These are phyloP conservation scores for Muscicapa adusta DNA, from an alignment of 2,113 vertebrate genomes.

Conservation along the genomic window DNA sequence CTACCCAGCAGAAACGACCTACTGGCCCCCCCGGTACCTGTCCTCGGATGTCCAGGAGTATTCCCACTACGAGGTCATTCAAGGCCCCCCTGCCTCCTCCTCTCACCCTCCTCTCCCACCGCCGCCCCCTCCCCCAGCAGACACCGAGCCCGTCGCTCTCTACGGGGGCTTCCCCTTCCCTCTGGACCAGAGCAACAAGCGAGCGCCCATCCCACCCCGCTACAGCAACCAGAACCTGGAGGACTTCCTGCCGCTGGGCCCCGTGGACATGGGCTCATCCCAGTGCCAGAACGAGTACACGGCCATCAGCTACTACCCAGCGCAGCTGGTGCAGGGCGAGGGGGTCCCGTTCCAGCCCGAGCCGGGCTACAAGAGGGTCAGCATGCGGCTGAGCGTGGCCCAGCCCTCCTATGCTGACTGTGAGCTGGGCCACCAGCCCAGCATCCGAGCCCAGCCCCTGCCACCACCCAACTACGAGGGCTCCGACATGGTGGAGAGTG, in stretches of 20 bases:
- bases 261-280: slow-evolving; percentile 72
- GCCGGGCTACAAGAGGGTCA: slow-evolving; percentile 83
- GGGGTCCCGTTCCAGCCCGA: slow-evolving; percentile 73
- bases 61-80: slow-evolving; percentile 84
- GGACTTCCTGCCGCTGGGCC: slow-evolving; percentile 83
- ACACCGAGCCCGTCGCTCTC: slow-evolving; percentile 75
- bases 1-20: slow-evolving; percentile 77
- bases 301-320: slow-evolving; percentile 93
- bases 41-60: slow-evolving; percentile 80
- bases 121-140: slow-evolving; percentile 27
- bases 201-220: slow-evolving; percentile 90
- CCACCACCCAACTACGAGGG: slow-evolving; percentile 76
- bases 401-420: slow-evolving; percentile 89
- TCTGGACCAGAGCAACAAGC: slow-evolving; percentile 84
- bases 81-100: slow-evolving; percentile 68
- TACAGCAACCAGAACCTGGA: slow-evolving; percentile 96
- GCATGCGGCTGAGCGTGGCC: slow-evolving; percentile 88
- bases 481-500: slow-evolving; percentile 89
- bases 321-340: slow-evolving; percentile 73
- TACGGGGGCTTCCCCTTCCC: slow-evolving; percentile 95
- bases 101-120: slow-evolving; percentile 54
- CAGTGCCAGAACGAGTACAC: slow-evolving; percentile 93
- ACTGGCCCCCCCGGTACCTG: slow-evolving; percentile 78
- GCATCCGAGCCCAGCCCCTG: slow-evolving; percentile 46
- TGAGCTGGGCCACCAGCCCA: slow-evolving; percentile 52